These are phyloP conservation scores for Spodoptera picta DNA, from an alignment of 2,888 invertebrate species.

Conservation along the genomic window DNA sequence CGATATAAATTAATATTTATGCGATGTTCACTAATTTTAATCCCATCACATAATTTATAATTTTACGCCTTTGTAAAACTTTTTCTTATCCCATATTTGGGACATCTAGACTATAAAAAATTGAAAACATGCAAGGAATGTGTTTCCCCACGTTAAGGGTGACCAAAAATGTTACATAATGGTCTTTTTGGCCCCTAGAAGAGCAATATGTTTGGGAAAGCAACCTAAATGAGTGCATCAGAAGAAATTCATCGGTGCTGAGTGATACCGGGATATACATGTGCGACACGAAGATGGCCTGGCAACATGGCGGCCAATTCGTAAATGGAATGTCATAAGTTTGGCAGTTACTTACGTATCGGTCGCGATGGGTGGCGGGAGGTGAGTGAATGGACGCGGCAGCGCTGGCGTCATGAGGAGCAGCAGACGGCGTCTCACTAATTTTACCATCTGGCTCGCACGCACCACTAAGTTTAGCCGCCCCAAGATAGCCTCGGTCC, in stretches of 20 bases:
- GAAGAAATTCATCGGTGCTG: slow-evolving; percentile 27
- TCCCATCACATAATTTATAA: too few relatives aligned
- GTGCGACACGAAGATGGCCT: slow-evolving; percentile 66
- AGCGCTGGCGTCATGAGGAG: slow-evolving; percentile 81
- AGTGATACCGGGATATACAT: slow-evolving; percentile 56
- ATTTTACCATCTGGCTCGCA: slow-evolving; percentile 88
- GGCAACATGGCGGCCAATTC: slow-evolving; percentile 76
- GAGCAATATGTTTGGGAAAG: slow-evolving; percentile 3
- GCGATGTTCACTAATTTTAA: too few relatives aligned
- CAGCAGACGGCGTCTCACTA: slow-evolving; percentile 88
- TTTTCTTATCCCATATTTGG: too few relatives aligned
- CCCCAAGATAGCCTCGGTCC: slow-evolving; percentile 89
- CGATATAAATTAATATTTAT: neutral
- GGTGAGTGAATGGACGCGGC: slow-evolving; percentile 82
- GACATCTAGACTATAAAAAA: too few relatives aligned
- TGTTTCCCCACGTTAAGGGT: neutral
- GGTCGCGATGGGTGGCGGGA: slow-evolving; percentile 74
- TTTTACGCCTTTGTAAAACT: too few relatives aligned
- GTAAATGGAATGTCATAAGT: slow-evolving; percentile 86
- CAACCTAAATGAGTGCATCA: slow-evolving; percentile 22
- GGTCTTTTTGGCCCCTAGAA: slow-evolving; percentile 5
- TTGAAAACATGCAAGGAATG: neutral
- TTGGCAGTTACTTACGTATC: slow-evolving; percentile 81
- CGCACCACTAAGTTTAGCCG: slow-evolving; percentile 89
- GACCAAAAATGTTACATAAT: neutral